A percentile compares a stretch with the other conserved stretches of the same genome.
Evolutionary conservation across 2,113 vertebrate genomes (phyloP).

Genomic region (Sclerurus mexicanus): DNA sequence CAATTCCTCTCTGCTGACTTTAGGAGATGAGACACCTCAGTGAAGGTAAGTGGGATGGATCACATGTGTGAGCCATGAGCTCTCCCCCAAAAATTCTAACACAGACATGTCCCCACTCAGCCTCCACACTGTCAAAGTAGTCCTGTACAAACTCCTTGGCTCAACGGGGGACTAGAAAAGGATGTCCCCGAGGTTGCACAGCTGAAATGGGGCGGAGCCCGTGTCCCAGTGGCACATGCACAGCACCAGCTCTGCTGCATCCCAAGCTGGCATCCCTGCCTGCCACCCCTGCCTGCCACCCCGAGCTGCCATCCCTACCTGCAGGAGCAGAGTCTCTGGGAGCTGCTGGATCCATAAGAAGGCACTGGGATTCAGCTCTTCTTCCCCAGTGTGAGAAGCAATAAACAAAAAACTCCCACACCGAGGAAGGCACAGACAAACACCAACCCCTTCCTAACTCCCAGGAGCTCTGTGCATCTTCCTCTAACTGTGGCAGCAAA

Average conservation of each 20-base stretch:
- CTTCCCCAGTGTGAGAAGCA: not conserved
- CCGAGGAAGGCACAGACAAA: not conserved
- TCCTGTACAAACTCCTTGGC: not conserved
- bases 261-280: not conserved
- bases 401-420: not conserved
- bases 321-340: not conserved
- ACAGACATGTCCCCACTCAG: not conserved
- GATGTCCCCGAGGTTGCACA: not conserved
- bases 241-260: not conserved
- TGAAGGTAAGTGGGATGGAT: not conserved
- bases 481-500: slow-evolving; percentile 3
- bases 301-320: not conserved
- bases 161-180: not conserved
- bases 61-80: not conserved
- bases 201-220: not conserved
- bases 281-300: not conserved
- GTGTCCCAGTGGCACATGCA: accelerated
- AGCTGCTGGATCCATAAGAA: not conserved
- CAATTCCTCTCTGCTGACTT: not conserved
- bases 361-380: not conserved
- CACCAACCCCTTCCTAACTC: not conserved
- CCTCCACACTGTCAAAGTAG: not conserved
- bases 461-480: not conserved
- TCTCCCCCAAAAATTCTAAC: not conserved
- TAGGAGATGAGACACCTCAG: not conserved